phyloP scores from a whole-genome alignment of 2,113 vertebrate genomes.

The Tautogolabrus adspersus region DNA sequence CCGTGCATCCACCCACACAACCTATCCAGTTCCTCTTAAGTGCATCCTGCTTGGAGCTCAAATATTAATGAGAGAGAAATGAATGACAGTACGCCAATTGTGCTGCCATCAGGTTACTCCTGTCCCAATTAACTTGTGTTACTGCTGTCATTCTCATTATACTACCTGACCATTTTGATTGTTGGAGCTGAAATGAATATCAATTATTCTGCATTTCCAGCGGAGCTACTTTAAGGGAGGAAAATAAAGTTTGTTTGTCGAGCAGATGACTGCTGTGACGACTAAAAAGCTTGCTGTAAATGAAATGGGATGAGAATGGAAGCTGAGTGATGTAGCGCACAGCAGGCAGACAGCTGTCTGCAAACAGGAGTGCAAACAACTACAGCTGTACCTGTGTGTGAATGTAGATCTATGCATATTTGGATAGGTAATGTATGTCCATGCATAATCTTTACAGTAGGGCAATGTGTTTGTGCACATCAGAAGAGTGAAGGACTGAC shows the following conservation, averaged over 20 bases:
- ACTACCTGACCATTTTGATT: slow-evolving; percentile 17
- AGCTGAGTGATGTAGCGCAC: slow-evolving; percentile 2
- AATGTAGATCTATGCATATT: slow-evolving; percentile 8
- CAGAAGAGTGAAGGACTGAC: not conserved
- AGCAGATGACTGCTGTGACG: slow-evolving; percentile 2
- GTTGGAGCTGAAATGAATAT: slow-evolving; percentile 27
- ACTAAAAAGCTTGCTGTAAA: slow-evolving; percentile 5
- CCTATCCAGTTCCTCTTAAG: slow-evolving; percentile 51
- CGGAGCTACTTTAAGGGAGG: slow-evolving; percentile 1
- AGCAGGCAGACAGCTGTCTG: slow-evolving; percentile 23
- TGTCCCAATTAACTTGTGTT: slow-evolving; percentile 70
- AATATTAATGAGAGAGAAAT: slow-evolving; percentile 71
- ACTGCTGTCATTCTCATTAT: slow-evolving; percentile 47
- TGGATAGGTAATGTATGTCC: not conserved
- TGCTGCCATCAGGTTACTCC: slow-evolving; percentile 58
- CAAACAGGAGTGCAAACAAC: slow-evolving; percentile 13
- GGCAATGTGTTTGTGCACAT: not conserved
- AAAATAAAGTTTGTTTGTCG: slow-evolving; percentile 32
- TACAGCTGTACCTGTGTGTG: slow-evolving; percentile 2
- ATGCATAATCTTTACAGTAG: not conserved
- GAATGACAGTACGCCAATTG: slow-evolving; percentile 51
- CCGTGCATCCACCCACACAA: slow-evolving; percentile 25
- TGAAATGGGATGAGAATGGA: slow-evolving; percentile 6
- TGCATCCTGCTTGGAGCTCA: slow-evolving; percentile 57
- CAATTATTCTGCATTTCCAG: slow-evolving; percentile 25